phyloP scores from a whole-genome alignment of 1,140 invertebrate genomes.

The silkworm (Bombyx mori) region DNA sequence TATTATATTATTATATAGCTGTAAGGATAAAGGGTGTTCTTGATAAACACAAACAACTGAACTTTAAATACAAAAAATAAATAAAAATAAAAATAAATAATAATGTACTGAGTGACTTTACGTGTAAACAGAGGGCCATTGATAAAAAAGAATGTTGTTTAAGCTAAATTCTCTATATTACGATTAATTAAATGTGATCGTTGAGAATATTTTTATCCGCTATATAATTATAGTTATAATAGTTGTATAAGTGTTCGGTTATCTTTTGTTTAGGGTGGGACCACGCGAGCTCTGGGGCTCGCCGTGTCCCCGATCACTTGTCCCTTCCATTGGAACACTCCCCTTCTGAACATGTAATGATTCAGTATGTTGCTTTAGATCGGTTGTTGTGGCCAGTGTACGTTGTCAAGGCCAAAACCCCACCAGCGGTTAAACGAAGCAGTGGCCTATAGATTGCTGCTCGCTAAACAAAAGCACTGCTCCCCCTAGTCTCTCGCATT shows the following conservation, averaged over 20 bases:
- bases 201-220: conserved; percentile 68
- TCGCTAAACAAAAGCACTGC: conserved; percentile 53
- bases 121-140: conserved; percentile 70
- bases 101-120: conserved; percentile 70
- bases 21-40: conserved; percentile 66
- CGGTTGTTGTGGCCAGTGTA: conserved; percentile 23
- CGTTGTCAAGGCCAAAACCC: conserved; percentile 50
- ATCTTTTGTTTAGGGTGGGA: conserved; percentile 22
- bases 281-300: conserved; percentile 3
- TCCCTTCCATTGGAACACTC: background rate
- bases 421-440: conserved; percentile 67
- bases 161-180: conserved; percentile 68
- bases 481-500: conserved; percentile 69
- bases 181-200: conserved; percentile 68
- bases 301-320: background rate
- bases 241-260: conserved; percentile 53
- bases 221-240: conserved; percentile 60
- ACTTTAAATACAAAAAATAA: too few relatives aligned
- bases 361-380: too few relatives aligned
- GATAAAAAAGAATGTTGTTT: conserved; percentile 61
- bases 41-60: conserved; percentile 62
- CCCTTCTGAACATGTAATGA: conserved; percentile 5
- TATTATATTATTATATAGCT: conserved; percentile 36
- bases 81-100: conserved; percentile 53
- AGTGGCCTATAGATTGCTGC: conserved; percentile 59